phyloP scores from a whole-genome alignment of 2,797 vertebrate species.

The Distichodus sexfasciatus region DNA sequence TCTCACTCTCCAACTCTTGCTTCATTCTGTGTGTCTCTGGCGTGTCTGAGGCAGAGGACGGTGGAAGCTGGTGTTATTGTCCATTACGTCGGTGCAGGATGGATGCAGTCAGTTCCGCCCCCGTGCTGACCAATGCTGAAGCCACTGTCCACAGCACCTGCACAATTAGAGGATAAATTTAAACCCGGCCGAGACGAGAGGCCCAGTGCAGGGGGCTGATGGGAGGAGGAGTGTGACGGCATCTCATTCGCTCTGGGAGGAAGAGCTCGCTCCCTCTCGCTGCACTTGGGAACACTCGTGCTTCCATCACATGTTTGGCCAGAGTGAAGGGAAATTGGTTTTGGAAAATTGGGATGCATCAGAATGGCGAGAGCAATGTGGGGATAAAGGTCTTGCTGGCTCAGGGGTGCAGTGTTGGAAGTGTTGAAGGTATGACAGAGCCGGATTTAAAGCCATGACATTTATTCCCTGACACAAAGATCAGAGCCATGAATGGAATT shows the following conservation, averaged over 20 bases:
- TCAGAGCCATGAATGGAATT: too few species aligned
- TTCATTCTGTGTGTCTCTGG: not conserved
- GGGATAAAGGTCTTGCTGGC: too few species aligned
- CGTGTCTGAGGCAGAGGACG: not conserved
- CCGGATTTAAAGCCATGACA: too few species aligned
- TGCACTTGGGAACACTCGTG: constrained; percentile 7
- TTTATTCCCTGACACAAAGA: too few species aligned
- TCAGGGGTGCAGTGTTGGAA: too few species aligned
- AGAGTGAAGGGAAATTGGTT: constrained; percentile 20
- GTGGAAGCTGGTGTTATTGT: not conserved
- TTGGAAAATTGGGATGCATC: constrained; percentile 9
- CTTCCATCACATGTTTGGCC: constrained; percentile 24
- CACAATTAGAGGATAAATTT: constrained; percentile 49
- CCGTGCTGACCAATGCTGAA: not conserved
- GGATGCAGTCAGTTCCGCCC: constrained; percentile 16
- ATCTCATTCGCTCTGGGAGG: constrained; percentile 17
- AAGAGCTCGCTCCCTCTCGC: constrained; percentile 21
- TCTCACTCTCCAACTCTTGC: too few species aligned
- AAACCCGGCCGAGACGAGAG: constrained; percentile 16
- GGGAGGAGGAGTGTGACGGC: constrained; percentile 21
- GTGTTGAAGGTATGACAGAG: too few species aligned
- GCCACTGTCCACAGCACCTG: constrained; percentile 34
- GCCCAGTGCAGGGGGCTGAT: constrained; percentile 27
- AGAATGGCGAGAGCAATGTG: not conserved
- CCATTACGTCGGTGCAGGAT: not conserved